A percentile compares a stretch with the other conserved stretches of the same genome.
phyloP scores from a whole-genome alignment of 2,888 invertebrate species.

The Drosophila mimica region DNA sequence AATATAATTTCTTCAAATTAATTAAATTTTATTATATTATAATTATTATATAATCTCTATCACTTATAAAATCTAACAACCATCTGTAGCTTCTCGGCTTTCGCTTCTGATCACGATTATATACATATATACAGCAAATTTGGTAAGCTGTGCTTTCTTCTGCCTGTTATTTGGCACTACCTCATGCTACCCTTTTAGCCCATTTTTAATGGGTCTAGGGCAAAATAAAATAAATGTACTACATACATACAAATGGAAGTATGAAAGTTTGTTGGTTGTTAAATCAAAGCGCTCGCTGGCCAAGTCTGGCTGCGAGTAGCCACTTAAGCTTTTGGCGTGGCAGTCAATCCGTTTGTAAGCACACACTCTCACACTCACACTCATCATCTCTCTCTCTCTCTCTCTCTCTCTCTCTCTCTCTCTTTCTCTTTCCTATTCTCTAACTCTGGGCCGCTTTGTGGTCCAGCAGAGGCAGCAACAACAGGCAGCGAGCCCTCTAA shows the following conservation, averaged over 20 bases:
- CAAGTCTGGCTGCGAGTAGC: slow-evolving; percentile 55
- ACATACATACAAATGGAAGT: slow-evolving; percentile 6
- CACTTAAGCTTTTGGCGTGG: slow-evolving; percentile 79
- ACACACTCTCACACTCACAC: slow-evolving; percentile 14
- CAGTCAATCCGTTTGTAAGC: slow-evolving; percentile 77
- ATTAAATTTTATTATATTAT: neutral
- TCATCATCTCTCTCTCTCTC: neutral
- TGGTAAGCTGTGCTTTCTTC: neutral
- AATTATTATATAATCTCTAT: too few relatives aligned
- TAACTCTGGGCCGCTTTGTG: slow-evolving; percentile 58
- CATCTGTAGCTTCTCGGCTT: neutral
- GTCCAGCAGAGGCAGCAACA: slow-evolving; percentile 42
- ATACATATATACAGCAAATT: neutral
- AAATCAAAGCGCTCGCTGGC: slow-evolving; percentile 61
- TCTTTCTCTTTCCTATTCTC: neutral
- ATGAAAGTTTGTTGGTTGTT: slow-evolving; percentile 48
- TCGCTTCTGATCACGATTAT: neutral
- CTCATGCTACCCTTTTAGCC: neutral
- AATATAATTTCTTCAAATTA: neutral
- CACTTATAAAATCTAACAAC: neutral
- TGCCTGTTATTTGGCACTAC: neutral
- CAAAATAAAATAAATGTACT: slow-evolving; percentile 4
- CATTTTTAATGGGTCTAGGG: slow-evolving; percentile 7
- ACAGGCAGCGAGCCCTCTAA: slow-evolving; percentile 48
- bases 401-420: neutral